These are phyloP conservation scores for Pristis pectinata DNA, from an alignment of 2,797 vertebrate species.

Conservation along the genomic window DNA sequence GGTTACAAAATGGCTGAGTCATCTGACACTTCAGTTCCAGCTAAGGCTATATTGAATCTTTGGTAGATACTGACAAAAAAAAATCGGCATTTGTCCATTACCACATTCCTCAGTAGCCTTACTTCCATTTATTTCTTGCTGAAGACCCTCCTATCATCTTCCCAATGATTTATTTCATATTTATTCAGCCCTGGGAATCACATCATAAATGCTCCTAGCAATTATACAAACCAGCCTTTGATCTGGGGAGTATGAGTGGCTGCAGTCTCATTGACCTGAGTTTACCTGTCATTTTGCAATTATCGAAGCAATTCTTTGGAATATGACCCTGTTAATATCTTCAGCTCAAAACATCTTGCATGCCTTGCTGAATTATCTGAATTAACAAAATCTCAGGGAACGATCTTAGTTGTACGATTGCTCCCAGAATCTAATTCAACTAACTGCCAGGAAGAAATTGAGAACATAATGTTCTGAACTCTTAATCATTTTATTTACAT, in stretches of 20 bases:
- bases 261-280: not conserved
- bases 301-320: not conserved
- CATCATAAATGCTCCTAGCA: not conserved
- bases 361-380: not conserved
- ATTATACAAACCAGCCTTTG: not conserved
- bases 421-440: not conserved
- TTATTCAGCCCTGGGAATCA: not conserved
- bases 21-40: constrained; percentile 1
- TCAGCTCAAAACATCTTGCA: not conserved
- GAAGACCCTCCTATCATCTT: not conserved
- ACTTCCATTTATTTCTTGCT: not conserved
- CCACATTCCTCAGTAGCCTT: not conserved
- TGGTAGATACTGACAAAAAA: not conserved
- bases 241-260: not conserved
- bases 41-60: not conserved
- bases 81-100: not conserved
- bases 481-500: not conserved
- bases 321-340: not conserved
- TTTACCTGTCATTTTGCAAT: not conserved
- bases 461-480: not conserved
- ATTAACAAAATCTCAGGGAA: not conserved
- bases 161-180: not conserved
- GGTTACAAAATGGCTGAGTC: not conserved
- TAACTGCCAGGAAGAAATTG: not conserved
- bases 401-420: not conserved